Conservation (phyloP, 2,888 invertebrate genomes). For the Cheilosia grossa region DNA sequence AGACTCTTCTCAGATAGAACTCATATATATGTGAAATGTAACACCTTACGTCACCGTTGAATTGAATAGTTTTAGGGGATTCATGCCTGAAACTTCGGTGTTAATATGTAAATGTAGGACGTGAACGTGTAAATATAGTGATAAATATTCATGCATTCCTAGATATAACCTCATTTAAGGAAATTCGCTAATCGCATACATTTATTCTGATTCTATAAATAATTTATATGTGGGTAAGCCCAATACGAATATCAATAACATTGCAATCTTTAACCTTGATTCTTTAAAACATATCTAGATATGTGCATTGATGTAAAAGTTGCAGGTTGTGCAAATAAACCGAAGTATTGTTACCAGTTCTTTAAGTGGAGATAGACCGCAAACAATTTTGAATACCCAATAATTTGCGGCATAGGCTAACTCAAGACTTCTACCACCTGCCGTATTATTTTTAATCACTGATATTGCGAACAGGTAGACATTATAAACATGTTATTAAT, state of each 20-base stretch:
- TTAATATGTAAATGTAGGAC: constrained; percentile 57
- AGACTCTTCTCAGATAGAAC: too few species aligned
- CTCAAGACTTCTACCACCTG: constrained; percentile 47
- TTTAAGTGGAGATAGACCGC: constrained; percentile 7
- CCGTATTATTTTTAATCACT: constrained; percentile 21
- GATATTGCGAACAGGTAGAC: constrained; percentile 7
- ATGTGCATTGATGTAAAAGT: too few species aligned
- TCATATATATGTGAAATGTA: neutral
- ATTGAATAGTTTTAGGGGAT: constrained; percentile 30
- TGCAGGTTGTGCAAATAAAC: neutral
- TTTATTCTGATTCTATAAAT: too few species aligned
- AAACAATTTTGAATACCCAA: constrained; percentile 12
- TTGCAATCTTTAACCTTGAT: too few species aligned
- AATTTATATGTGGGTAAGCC: too few species aligned
- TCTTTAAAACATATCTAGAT: too few species aligned
- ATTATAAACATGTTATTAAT: neutral
- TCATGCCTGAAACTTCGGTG: constrained; percentile 49
- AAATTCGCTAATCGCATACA: constrained; percentile 10
- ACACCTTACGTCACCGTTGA: constrained; percentile 36
- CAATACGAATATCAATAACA: too few species aligned
- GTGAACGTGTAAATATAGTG: constrained; percentile 11
- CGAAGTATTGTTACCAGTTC: too few species aligned
- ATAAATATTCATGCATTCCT: constrained; percentile 57
- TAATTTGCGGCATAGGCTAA: constrained; percentile 37
- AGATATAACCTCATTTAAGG: constrained; percentile 33